phyloP scores from a whole-genome alignment of 2,113 vertebrate genomes.

The Chloropsis hardwickii region DNA sequence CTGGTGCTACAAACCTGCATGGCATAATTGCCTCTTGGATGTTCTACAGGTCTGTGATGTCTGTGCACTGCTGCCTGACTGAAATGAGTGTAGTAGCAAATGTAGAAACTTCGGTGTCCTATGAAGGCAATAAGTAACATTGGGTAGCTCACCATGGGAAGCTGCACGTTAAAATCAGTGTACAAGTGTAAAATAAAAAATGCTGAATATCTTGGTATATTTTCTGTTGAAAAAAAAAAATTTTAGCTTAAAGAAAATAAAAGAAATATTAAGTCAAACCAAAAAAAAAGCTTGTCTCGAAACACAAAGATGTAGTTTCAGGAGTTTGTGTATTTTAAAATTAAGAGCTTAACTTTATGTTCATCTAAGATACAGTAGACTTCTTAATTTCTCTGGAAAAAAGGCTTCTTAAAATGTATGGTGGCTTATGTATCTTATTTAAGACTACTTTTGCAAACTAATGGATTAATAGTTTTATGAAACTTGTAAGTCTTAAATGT shows the following conservation, averaged over 20 bases:
- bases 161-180: neutral
- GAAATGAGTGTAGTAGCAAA: neutral
- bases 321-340: neutral
- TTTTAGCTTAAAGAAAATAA: neutral
- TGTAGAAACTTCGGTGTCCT: neutral
- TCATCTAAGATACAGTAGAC: neutral
- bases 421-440: neutral
- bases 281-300: neutral
- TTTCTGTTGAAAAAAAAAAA: too few species aligned
- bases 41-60: neutral
- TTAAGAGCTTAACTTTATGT: neutral
- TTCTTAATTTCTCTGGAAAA: neutral
- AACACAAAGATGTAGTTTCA: neutral
- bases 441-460: neutral
- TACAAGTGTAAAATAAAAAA: neutral
- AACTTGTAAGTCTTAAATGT: neutral
- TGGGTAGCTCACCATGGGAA: neutral
- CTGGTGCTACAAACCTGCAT: neutral
- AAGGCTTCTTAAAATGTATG: neutral
- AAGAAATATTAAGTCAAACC: neutral
- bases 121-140: neutral
- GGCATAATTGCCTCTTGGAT: neutral
- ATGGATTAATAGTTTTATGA: neutral
- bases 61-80: neutral
- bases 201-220: neutral